These are phyloP conservation scores for Epistrophe eligans DNA, from an alignment of 2,888 invertebrate genomes.

Conservation along the genomic window DNA sequence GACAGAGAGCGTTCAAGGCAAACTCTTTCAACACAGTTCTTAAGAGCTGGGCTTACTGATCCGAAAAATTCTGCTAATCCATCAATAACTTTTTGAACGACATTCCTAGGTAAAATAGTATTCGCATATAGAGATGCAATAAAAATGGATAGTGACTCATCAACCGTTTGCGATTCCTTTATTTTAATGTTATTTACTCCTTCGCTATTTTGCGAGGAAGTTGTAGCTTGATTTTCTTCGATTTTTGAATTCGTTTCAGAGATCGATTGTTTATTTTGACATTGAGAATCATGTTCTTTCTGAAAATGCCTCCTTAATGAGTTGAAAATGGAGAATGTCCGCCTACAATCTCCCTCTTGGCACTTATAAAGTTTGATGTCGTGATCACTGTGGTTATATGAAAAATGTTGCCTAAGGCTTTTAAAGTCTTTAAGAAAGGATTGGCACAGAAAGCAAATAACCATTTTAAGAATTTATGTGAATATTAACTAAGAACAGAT, in stretches of 20 bases:
- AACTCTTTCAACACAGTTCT: not conserved
- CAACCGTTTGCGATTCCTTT: not conserved
- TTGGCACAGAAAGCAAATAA: not conserved
- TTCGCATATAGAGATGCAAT: not conserved
- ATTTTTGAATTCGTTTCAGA: too few species aligned
- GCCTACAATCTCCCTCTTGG: not conserved
- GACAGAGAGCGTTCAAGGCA: not conserved
- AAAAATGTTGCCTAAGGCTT: not conserved
- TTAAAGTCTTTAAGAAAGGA: not conserved
- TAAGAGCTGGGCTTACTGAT: not conserved
- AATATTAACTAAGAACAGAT: too few species aligned
- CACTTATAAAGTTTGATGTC: not conserved
- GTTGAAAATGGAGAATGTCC: not conserved
- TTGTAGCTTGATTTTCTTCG: too few species aligned
- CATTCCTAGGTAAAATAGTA: not conserved
- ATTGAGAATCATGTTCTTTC: not conserved
- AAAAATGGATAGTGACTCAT: not conserved
- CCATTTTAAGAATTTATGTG: not conserved
- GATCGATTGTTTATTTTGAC: too few species aligned
- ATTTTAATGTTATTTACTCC: too few species aligned
- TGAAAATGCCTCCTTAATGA: not conserved
- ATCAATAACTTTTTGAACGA: not conserved
- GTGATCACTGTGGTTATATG: not conserved
- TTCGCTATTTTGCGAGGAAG: too few species aligned
- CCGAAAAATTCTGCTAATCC: not conserved